Evolutionary conservation across 1,140 invertebrate species (phyloP), one percentile per base, ranked within the genome.

Genomic region (Caenorhabditis tropicalis): DNA sequence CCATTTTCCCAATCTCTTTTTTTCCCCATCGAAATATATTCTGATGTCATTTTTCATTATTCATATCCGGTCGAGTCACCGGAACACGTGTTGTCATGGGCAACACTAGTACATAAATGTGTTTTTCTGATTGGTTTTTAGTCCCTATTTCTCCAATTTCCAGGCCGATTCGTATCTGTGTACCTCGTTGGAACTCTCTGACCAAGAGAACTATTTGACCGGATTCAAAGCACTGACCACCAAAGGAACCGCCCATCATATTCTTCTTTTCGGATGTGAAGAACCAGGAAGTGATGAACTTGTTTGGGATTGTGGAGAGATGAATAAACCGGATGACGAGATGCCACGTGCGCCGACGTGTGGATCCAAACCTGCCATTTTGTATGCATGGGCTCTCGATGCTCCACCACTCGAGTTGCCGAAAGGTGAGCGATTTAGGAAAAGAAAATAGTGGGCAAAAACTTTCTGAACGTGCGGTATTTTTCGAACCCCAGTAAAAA

Each of bases 381-480:
- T 99, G 24, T 99, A 98, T 92, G 97, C 97, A 0, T 99, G 97
- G 97, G 97, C 96, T 3, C 93, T 95, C 90, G 96, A 98, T 92
- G 97, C 98, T 0, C 96, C 96, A 4, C 93, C 93, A 43, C 92
- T 98, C 6, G 91, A 94, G 53, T 91, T 99, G 70, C 98, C 98
- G 0, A 92, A 95, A 82, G 95, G 94, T 89, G 29, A 80, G 87
- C 56, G 36, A 15, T 16, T 70, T 48, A 21, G 19, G 19, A 1
- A 12, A 43, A 43, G 39, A 43, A 43, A 43, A 43, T 6, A 43
- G 12, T 12, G 39, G 39, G n/a, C n/a, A n/a, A n/a, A n/a, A n/a
- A n/a, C n/a, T n/a, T n/a, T n/a, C n/a, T n/a, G n/a, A n/a, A n/a
- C n/a, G n/a, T n/a, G n/a, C n/a, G n/a, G n/a, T n/a, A n/a, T n/a